A percentile compares a stretch with the other conserved stretches of the same genome.
Conservation (phyloP, 2,888 invertebrate genomes). For the Crepidodera aurea region DNA sequence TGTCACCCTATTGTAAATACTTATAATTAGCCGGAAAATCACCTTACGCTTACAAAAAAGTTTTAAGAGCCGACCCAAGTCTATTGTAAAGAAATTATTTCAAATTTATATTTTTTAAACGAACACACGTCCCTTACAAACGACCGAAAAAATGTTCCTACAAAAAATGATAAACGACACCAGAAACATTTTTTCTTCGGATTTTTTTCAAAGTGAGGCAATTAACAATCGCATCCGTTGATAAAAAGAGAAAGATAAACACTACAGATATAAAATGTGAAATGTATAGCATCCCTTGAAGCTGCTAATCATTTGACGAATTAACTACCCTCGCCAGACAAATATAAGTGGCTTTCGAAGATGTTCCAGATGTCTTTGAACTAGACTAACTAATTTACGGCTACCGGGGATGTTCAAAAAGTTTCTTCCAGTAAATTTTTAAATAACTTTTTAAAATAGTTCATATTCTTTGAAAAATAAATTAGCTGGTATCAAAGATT, state of each 20-base stretch:
- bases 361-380: conserved; percentile 32
- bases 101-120: too few species aligned
- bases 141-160: too few species aligned
- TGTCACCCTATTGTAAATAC: too few species aligned
- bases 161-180: conserved; percentile 5
- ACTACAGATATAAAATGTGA: conserved; percentile 7
- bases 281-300: conserved; percentile 29
- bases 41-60: too few species aligned
- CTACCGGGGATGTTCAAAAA: background rate
- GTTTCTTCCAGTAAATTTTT: too few species aligned
- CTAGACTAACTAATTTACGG: background rate
- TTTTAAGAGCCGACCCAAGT: too few species aligned
- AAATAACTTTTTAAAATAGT: too few species aligned
- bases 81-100: too few species aligned
- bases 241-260: conserved; percentile 6
- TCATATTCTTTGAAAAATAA: too few species aligned
- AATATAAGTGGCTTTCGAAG: conserved; percentile 26
- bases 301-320: conserved; percentile 24
- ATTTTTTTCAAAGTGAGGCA: background rate
- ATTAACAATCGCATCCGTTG: conserved; percentile 13
- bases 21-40: too few species aligned
- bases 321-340: conserved; percentile 23
- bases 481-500: too few species aligned
- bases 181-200: conserved; percentile 4
- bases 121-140: too few species aligned